Base-by-base conservation (phyloP, 2,888 invertebrate species). In the Argyra leucocephala region DNA sequence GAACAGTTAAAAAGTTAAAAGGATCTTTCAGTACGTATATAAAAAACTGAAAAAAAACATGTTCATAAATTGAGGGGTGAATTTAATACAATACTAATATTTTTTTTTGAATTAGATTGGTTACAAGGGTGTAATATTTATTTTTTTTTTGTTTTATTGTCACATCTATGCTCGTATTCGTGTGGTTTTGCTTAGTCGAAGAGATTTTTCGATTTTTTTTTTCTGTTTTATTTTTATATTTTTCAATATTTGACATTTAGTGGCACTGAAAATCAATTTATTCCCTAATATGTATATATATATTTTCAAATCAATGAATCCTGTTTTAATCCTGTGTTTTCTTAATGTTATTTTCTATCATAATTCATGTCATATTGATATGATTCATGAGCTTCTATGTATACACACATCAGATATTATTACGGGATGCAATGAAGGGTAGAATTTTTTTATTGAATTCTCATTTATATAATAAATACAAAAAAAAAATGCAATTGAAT, bases 301-400 rank as follows among this genome's bases (percentile, higher is more conserved):
- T 18, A 48, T 37, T 12, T 10, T 37, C 10, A 31, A 5, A 10
- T 10, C 31, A 31, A 31, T 31, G 31, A 31, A 31, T 31, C 10
- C 31, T 31, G 31, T 31, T 48, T 10, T 37, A 48, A 48, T 48
- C 48, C 18, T 48, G 48, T 48, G 48, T 48, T 48, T 48, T 48
- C 48, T 48, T 48, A 48, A 61, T 31, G 24, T 61, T 61, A 26
- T 61, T 24, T 26, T 24, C 22, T 12, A 61, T 61, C 24, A 61
- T 61, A 61, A 61, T 61, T 61, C 61, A 61, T 61, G 61, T 61
- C 61, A 61, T 61, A 61, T 61, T 61, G 2, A 9, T n/a, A 61
- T 61, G 61, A 61, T 61, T 61, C 61, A 61, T 61, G 31, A 24
- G 61, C n/a, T 61, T 31, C 18, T n/a, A 5, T 6, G 7, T n/a